These are phyloP conservation scores for Cyphomyrus plagiostoma DNA, from an alignment of 2,113 vertebrate genomes.

Conservation along the genomic window DNA sequence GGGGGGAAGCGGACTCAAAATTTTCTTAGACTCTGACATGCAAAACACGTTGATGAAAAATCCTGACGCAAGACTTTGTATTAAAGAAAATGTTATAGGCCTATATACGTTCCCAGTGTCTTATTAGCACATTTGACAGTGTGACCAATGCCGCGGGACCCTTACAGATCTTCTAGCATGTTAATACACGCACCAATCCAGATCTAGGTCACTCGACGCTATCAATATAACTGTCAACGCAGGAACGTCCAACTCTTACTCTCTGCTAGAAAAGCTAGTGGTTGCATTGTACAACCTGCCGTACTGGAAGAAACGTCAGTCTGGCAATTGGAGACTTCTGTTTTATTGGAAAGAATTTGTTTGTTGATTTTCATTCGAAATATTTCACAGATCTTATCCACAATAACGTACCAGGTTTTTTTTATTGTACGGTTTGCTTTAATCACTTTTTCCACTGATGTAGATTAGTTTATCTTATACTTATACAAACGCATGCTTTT, in stretches of 20 bases:
- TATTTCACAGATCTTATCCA: background rate
- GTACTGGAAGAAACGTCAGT: background rate
- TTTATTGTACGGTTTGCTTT: background rate
- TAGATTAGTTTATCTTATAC: background rate
- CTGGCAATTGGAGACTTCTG: background rate
- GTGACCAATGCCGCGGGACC: slow-evolving; percentile 15
- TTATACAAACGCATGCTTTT: slow-evolving; percentile 17
- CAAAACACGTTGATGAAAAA: slow-evolving; percentile 25
- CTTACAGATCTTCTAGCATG: slow-evolving; percentile 29
- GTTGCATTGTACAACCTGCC: background rate
- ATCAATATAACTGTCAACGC: slow-evolving; percentile 29
- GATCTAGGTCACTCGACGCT: slow-evolving; percentile 48
- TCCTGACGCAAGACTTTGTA: slow-evolving; percentile 30
- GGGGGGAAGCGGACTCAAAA: background rate
- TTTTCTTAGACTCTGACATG: background rate
- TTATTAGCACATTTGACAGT: slow-evolving; percentile 70
- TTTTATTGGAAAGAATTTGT: background rate
- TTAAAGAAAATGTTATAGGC: slow-evolving; percentile 27
- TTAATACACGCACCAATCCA: slow-evolving; percentile 35
- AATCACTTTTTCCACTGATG: background rate
- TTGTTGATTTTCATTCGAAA: background rate
- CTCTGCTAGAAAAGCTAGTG: background rate
- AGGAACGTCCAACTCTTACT: slow-evolving; percentile 10
- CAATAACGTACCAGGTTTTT: background rate
- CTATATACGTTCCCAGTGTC: slow-evolving; percentile 21